These are phyloP conservation scores for Australoheros scitulus DNA, from an alignment of 2,113 vertebrate genomes.

Conservation along the genomic window DNA sequence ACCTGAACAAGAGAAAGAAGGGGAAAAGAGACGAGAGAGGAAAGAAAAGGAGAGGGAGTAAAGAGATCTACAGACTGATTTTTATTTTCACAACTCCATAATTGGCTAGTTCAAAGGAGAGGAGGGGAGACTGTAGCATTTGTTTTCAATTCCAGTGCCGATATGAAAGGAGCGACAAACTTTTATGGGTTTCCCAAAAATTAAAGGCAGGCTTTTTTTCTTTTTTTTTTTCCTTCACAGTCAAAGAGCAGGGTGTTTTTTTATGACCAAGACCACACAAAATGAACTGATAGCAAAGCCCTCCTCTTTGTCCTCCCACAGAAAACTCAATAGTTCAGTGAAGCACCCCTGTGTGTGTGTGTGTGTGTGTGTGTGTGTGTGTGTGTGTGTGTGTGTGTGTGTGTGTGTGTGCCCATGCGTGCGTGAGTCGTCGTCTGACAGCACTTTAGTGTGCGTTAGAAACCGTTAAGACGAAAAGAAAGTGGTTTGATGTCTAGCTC, in stretches of 20 bases:
- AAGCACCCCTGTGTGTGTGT: not conserved
- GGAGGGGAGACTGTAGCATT: constrained; percentile 85
- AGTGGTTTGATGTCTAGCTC: constrained; percentile 58
- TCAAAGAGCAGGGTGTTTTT: constrained; percentile 89
- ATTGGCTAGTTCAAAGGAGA: constrained; percentile 94
- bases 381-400: not conserved
- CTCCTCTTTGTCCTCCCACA: constrained; percentile 76
- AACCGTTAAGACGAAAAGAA: constrained; percentile 40
- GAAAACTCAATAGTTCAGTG: constrained; percentile 32
- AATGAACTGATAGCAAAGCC: constrained; percentile 88
- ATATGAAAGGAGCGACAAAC: constrained; percentile 86
- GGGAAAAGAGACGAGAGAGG: constrained; percentile 54
- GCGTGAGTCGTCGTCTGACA: not conserved
- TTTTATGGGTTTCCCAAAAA: constrained; percentile 95
- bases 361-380: too few species aligned
- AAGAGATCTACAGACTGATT: constrained; percentile 77
- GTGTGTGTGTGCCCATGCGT: too few species aligned
- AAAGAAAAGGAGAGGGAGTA: constrained; percentile 22
- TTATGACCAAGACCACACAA: constrained; percentile 96
- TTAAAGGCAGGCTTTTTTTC: constrained; percentile 90
- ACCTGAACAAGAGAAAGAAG: constrained; percentile 47
- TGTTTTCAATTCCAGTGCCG: constrained; percentile 91
- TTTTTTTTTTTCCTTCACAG: constrained; percentile 66
- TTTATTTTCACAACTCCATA: constrained; percentile 98
- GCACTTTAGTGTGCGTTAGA: constrained; percentile 26